Conservation (phyloP, 2,113 vertebrate species). For the Octodon degus region DNA sequence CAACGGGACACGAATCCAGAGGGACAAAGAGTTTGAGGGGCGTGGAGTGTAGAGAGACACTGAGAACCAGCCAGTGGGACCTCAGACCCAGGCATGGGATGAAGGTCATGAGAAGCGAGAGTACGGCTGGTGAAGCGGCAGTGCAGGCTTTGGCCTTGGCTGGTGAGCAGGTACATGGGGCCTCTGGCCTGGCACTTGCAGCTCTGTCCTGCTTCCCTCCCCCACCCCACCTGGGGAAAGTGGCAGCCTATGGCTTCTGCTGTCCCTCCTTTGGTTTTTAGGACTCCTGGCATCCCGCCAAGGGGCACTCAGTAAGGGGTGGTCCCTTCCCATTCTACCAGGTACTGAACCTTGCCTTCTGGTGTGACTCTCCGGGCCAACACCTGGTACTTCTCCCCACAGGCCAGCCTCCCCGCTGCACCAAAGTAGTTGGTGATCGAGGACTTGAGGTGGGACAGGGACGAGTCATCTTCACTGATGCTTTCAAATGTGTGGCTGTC, state of each 20-base stretch:
- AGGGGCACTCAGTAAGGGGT: constrained; percentile 91
- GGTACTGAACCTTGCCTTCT: constrained; percentile 96
- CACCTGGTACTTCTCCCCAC: constrained; percentile 96
- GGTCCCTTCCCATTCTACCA: constrained; percentile 97
- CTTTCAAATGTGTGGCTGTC: constrained; percentile 92
- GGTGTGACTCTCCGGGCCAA: constrained; percentile 93
- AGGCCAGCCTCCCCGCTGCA: constrained; percentile 92
- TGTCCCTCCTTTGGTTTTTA: constrained; percentile 59
- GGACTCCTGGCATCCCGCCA: background rate
- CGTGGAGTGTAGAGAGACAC: background rate
- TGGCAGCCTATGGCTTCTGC: constrained; percentile 35
- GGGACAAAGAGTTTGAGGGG: background rate
- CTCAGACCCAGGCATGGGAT: background rate
- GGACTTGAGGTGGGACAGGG: constrained; percentile 94
- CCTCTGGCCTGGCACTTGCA: background rate
- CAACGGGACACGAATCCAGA: background rate
- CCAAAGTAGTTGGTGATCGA: constrained; percentile 97
- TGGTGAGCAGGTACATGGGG: background rate
- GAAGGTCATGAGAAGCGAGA: background rate
- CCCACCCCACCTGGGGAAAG: background rate
- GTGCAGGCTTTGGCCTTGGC: background rate
- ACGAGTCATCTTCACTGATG: constrained; percentile 91
- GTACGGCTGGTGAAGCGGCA: background rate
- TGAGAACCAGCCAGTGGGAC: background rate
- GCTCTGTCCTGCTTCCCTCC: background rate